phyloP scores from a whole-genome alignment of 2,113 vertebrate genomes.

The Trematomus loennbergii region DNA sequence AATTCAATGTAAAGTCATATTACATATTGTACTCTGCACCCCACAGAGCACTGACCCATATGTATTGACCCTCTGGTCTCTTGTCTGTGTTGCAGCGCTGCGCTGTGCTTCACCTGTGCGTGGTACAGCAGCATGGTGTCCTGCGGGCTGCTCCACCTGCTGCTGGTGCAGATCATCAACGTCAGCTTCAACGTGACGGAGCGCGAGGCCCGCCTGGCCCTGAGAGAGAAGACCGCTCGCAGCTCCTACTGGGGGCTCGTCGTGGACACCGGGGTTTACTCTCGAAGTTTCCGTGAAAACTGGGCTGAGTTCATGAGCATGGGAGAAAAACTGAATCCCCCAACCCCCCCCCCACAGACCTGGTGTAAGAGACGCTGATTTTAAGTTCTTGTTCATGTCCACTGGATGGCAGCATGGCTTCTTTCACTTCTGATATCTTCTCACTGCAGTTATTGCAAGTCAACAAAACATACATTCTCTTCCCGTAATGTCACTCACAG shows the following conservation, averaged over 20 bases:
- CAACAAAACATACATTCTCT: constrained; percentile 26
- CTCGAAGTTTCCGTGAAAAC: constrained; percentile 88
- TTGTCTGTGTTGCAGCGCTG: constrained; percentile 82
- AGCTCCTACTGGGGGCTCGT: constrained; percentile 90
- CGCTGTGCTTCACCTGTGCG: constrained; percentile 95
- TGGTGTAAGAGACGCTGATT: constrained; percentile 83
- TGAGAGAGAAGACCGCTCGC: constrained; percentile 88
- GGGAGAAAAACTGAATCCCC: constrained; percentile 57
- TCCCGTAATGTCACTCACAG: constrained; percentile 34
- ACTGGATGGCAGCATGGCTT: constrained; percentile 67
- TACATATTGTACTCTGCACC: too few species aligned
- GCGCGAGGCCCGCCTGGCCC: constrained; percentile 91
- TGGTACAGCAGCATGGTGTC: constrained; percentile 97
- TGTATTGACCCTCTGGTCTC: neutral
- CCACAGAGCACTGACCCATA: too few species aligned
- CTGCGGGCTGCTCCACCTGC: constrained; percentile 90
- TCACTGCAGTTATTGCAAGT: constrained; percentile 4
- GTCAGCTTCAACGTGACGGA: constrained; percentile 96
- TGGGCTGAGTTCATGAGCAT: constrained; percentile 93
- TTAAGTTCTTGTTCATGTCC: constrained; percentile 39
- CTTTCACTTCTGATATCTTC: neutral
- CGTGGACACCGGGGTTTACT: constrained; percentile 90
- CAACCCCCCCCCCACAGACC: constrained; percentile 77
- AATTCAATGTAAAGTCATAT: too few species aligned
- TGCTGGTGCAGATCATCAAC: constrained; percentile 93